Evolutionary conservation across 2,113 vertebrate genomes (phyloP).

Genomic region (Puma concolor): DNA sequence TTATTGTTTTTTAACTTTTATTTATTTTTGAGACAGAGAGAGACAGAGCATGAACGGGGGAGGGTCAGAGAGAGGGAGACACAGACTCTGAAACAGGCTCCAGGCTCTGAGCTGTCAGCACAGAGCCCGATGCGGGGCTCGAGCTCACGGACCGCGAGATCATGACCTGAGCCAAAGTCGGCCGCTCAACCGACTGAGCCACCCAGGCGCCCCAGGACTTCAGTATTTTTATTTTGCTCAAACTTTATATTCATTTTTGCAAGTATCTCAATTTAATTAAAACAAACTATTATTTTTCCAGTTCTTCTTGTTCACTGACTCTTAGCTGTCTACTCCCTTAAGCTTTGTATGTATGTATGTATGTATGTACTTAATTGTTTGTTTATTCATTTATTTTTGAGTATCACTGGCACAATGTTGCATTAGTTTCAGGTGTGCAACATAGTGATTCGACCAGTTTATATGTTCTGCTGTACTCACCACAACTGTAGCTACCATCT

Average conservation of each 20-base stretch:
- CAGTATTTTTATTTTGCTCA: background rate
- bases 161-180: too few relatives aligned
- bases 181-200: too few relatives aligned
- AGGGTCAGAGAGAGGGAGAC: too few relatives aligned
- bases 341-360: background rate
- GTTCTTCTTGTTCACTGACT: background rate
- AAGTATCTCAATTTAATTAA: background rate
- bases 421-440: background rate
- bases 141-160: too few relatives aligned
- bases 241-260: background rate
- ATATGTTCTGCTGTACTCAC: background rate
- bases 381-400: background rate
- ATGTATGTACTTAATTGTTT: background rate
- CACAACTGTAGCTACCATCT: background rate
- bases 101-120: too few relatives aligned
- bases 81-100: too few relatives aligned
- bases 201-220: background rate
- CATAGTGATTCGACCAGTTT: background rate
- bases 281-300: background rate
- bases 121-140: too few relatives aligned
- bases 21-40: too few relatives aligned
- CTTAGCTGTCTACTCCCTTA: background rate
- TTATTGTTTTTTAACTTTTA: accelerated
- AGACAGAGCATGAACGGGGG: too few relatives aligned
- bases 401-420: background rate